phyloP scores from a whole-genome alignment of 2,113 vertebrate species.

The Varanus salvator region DNA sequence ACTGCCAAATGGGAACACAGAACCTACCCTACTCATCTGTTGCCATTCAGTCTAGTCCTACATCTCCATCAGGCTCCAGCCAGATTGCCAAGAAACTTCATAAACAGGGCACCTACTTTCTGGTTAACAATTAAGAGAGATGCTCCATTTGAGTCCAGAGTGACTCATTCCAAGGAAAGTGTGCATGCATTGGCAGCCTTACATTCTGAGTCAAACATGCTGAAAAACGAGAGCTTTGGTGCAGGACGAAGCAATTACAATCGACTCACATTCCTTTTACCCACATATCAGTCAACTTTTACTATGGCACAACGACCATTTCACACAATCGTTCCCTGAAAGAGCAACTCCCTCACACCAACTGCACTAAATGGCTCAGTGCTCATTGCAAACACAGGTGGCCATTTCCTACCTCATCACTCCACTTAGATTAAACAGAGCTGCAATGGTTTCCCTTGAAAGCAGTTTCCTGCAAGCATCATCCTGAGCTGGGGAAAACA shows the following conservation, averaged over 20 bases:
- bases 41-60: too few species aligned
- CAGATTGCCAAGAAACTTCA: too few species aligned
- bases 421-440: not conserved
- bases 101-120: too few species aligned
- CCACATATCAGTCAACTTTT: not conserved
- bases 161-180: too few species aligned
- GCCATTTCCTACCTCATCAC: not conserved
- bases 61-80: too few species aligned
- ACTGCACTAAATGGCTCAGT: too few species aligned
- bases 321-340: not conserved
- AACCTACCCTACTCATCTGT: too few species aligned
- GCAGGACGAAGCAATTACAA: not conserved
- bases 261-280: not conserved
- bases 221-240: not conserved
- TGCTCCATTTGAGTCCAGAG: too few species aligned
- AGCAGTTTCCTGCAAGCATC: not conserved
- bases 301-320: not conserved
- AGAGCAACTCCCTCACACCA: not conserved
- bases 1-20: too few species aligned
- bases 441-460: not conserved
- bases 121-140: too few species aligned
- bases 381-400: not conserved
- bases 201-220: too few species aligned
- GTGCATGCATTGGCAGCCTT: too few species aligned
- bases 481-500: not conserved